Evolutionary conservation across 2,888 invertebrate species (phyloP).

Genomic region (Byasa hedistus): DNA sequence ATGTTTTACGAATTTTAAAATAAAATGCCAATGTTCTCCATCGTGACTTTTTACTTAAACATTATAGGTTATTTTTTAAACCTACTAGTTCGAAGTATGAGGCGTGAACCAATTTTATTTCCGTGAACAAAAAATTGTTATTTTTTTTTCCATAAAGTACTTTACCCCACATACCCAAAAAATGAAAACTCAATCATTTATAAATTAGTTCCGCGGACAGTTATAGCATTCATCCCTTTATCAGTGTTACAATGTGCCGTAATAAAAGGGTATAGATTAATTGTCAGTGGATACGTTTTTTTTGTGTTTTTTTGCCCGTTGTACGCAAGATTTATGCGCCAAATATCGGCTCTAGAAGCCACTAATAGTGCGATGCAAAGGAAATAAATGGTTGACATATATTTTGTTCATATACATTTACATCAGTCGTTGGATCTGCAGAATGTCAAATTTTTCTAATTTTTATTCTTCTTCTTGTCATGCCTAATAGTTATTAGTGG

Average conservation of each 20-base stretch:
- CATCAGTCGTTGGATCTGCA: too few species aligned
- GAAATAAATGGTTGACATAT: background rate
- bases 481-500: too few species aligned
- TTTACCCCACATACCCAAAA: conserved; percentile 52
- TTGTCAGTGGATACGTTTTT: conserved; percentile 62
- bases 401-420: background rate
- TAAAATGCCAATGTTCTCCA: too few species aligned
- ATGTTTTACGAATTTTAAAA: too few species aligned
- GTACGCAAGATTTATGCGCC: conserved; percentile 60
- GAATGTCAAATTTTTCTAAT: too few species aligned
- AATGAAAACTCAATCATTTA: conserved; percentile 78
- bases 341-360: background rate
- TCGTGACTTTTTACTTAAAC: background rate
- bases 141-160: background rate
- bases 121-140: background rate
- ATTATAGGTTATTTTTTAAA: background rate
- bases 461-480: too few species aligned
- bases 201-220: conserved; percentile 78
- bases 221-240: conserved; percentile 74
- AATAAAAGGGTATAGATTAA: conserved; percentile 74
- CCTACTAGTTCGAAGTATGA: background rate
- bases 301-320: conserved; percentile 52
- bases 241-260: conserved; percentile 70
- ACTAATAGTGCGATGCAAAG: background rate
- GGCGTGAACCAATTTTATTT: background rate